Evolutionary conservation across 2,888 invertebrate species (phyloP), one percentile per base, ranked within the genome.

Genomic region (Timema cristinae): DNA sequence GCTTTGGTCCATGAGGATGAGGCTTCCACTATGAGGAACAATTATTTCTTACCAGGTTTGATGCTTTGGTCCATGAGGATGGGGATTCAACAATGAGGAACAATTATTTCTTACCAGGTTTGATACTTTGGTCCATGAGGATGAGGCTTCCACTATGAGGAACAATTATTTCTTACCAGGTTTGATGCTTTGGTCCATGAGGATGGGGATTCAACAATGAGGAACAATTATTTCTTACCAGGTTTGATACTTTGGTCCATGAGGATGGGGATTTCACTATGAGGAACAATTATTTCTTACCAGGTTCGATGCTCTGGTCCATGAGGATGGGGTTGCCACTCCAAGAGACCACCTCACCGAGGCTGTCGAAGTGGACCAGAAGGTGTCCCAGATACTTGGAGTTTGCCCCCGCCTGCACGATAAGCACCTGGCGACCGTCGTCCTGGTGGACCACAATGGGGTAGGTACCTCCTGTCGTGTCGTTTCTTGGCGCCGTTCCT

Each of bases 381-480:
- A 95, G 84, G 79, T 90, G 87, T 13, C 95, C 95, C 56, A 95
- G 82, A 80, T 94, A 95, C 78, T 86, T 86, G 16, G 79, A 83
- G 77, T 78, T 81, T 6, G 81, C 79, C 71, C 79, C 83, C 16
- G 80, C 83, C 75, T 84, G 83, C 4, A 84, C 82, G 6, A 83
- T 81, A 2, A 81, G 78, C 50, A 79, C 78, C 67, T 76, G 73
- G 59, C 76, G 72, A 10, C 77, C 77, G 13, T 72, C 61, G 5
- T n/a, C 50, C 71, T 81, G 79, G 2, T 73, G 78, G 2, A 83
- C 78, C 5, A 83, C 79, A 6, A 78, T 77, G 0, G 85, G 84
- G 76, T 84, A 85, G 0, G 77, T 77, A 2, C 82, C 83, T 48
- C 77, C 76, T 0, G 81, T 78, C n/a, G 75, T 73, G 68, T 84